A percentile compares a stretch with the other conserved stretches of the same genome.
Conservation (phyloP, 1,140 invertebrate species). For the Brachionus angularis region DNA sequence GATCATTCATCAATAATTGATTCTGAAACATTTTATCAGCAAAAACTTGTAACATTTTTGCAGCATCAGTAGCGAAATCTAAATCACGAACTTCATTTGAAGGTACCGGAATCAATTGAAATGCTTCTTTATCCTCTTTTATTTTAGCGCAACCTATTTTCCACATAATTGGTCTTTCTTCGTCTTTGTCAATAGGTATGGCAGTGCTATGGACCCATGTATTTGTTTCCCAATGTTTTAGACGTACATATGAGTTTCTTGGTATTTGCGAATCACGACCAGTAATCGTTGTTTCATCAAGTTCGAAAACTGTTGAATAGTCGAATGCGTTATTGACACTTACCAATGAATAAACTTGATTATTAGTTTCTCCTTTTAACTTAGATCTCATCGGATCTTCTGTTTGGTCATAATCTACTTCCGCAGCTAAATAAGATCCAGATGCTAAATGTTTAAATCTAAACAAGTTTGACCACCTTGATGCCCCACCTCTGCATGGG, state of each 20-base stretch:
- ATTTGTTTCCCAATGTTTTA: constrained; percentile 86
- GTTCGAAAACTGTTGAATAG: constrained; percentile 83
- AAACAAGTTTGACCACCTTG: constrained; percentile 95
- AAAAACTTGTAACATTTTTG: constrained; percentile 51
- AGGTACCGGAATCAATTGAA: constrained; percentile 72
- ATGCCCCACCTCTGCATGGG: constrained; percentile 91
- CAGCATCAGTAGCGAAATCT: constrained; percentile 98
- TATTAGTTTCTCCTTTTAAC: constrained; percentile 61
- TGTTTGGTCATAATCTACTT: constrained; percentile 60
- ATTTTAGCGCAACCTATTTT: constrained; percentile 65
- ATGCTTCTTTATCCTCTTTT: constrained; percentile 98
- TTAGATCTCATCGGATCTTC: constrained; percentile 65
- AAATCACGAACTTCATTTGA: constrained; percentile 78
- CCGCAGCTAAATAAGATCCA: constrained; percentile 65
- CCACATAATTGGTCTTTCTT: constrained; percentile 95
- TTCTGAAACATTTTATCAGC: constrained; percentile 27
- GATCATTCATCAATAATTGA: constrained; percentile 28
- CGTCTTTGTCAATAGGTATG: constrained; percentile 88
- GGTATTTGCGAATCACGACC: constrained; percentile 82
- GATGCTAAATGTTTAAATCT: constrained; percentile 98
- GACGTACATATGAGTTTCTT: constrained; percentile 87
- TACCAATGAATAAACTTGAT: constrained; percentile 76
- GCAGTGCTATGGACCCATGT: constrained; percentile 95
- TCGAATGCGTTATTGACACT: constrained; percentile 85
- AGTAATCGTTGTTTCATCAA: constrained; percentile 88